Percentiles rank a stretch among this genome's conserved stretches.
These are phyloP conservation scores for Archaeoteleia sp. DNA, from an alignment of 2,888 invertebrate genomes.

Conservation along the genomic window DNA sequence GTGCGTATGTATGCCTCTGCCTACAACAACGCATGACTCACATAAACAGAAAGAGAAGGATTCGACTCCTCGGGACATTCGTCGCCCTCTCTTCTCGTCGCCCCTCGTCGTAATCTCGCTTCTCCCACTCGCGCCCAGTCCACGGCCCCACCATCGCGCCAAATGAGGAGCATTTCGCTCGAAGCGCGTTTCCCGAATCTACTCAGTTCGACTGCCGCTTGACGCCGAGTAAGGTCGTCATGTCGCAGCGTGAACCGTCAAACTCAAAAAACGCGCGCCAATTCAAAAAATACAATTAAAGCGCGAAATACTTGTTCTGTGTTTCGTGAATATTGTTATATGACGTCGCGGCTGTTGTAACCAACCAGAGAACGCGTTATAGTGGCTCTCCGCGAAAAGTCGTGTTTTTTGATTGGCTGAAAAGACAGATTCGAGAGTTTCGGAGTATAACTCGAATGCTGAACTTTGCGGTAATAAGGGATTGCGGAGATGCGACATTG, in stretches of 20 bases:
- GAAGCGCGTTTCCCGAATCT: conserved; percentile 16
- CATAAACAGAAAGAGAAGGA: conserved; percentile 26
- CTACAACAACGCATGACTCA: conserved; percentile 32
- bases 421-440: not conserved
- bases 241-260: conserved; percentile 52
- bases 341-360: not conserved
- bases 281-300: conserved; percentile 11
- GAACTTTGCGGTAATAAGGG: not conserved
- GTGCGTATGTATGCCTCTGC: conserved; percentile 20
- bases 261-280: conserved; percentile 29
- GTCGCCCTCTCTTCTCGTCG: not conserved
- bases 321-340: not conserved
- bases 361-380: no score
- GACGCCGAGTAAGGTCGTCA: conserved; percentile 52
- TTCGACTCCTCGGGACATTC: conserved; percentile 5
- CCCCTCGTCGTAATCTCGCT: conserved; percentile 2
- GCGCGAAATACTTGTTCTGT: not conserved
- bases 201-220: conserved; percentile 61
- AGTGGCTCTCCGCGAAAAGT: no score
- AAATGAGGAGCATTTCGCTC: conserved; percentile 1
- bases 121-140: not conserved
- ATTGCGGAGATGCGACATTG: conserved; percentile 5
- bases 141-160: not conserved
- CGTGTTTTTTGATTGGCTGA: no score
- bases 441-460: conserved; percentile 12